Base-by-base conservation (phyloP, 2,797 vertebrate species). In the Mycteria americana region DNA sequence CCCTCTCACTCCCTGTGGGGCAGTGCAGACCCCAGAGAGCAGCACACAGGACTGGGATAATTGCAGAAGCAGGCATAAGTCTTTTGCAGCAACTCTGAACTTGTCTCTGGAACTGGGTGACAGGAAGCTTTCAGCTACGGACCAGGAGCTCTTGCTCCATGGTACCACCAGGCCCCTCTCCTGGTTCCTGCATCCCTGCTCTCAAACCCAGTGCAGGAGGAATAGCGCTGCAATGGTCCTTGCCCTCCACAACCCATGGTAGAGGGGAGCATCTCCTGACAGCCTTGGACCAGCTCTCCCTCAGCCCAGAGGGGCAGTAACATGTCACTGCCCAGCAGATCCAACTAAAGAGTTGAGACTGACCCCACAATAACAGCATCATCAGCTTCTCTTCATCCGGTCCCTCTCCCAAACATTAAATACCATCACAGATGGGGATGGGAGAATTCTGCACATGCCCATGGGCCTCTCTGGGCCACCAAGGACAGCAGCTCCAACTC, bases 1-100 rank as follows among this genome's bases (percentile, higher is more conserved):
- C 18, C 30, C 4, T 43, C 24, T 30, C 39, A 50, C 3, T 39
- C 37, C 37, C 1, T 0, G 3, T 7, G 27, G 25, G n/a, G 54
- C 28, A 69, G 25, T 7, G 4, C 17, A n/a, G 60, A 43, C 1
- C 23, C 14, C 17, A 56, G 39, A 59, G 33, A 56, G 43, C 9
- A 53, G 62, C 69, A 63, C 30, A n/a, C 10, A 46, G 77, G 17
- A 16, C 45, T 39, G 60, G 53, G 56, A 59, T 4, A 45, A 64
- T 15, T 17, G 18, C 63, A 86, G 76, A 30, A 67, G 39, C 39
- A 57, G 30, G 30, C 18, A 28, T 43, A 65, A 70, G 41, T 15
- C n/a, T 19, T 23, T 53, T 64, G 28, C 24, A 72, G 63, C 10
- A 51, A 30, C 31, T 89, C 75, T 65, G 85, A 39, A 30, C 45